These are phyloP conservation scores for Acrobasis consociella DNA, from an alignment of 2,888 invertebrate species.

Conservation along the genomic window DNA sequence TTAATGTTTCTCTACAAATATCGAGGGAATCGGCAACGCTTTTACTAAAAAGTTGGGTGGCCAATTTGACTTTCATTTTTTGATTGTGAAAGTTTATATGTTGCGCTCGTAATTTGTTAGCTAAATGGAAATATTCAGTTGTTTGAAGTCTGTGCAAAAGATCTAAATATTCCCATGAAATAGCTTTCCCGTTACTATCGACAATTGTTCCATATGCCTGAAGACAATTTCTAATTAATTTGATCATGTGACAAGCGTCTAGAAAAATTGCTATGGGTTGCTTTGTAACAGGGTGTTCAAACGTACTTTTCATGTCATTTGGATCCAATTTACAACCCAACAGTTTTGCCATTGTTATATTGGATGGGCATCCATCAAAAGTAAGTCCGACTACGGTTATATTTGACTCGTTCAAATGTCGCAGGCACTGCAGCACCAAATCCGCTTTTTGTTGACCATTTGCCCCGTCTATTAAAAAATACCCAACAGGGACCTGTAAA, in stretches of 20 bases:
- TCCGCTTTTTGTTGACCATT: constrained; percentile 28
- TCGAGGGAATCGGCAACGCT: constrained; percentile 24
- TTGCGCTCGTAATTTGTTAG: constrained; percentile 16
- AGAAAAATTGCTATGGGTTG: constrained; percentile 11
- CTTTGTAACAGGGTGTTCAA: constrained; percentile 21
- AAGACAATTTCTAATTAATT: constrained; percentile 30
- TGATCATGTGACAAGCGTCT: constrained; percentile 30
- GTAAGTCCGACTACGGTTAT: constrained; percentile 31
- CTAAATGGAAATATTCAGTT: constrained; percentile 23
- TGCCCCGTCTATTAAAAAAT: constrained; percentile 31
- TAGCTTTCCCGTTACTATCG: constrained; percentile 4
- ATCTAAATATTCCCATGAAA: constrained; percentile 16
- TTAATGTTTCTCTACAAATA: constrained; percentile 11
- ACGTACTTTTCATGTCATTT: constrained; percentile 13
- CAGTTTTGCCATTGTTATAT: constrained; percentile 22
- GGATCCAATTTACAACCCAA: constrained; percentile 25
- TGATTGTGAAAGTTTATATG: constrained; percentile 21
- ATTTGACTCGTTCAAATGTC: constrained; percentile 21
- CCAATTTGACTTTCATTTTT: too few relatives aligned
- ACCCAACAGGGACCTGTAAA: constrained; percentile 31
- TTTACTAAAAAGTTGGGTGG: constrained; percentile 24
- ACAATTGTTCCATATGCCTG: constrained; percentile 5
- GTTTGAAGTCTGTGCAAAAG: constrained; percentile 18
- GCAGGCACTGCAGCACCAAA: constrained; percentile 29
- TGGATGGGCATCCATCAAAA: constrained; percentile 29